Conservation (phyloP, 2,797 vertebrate species). For the Clarias fuscus region DNA sequence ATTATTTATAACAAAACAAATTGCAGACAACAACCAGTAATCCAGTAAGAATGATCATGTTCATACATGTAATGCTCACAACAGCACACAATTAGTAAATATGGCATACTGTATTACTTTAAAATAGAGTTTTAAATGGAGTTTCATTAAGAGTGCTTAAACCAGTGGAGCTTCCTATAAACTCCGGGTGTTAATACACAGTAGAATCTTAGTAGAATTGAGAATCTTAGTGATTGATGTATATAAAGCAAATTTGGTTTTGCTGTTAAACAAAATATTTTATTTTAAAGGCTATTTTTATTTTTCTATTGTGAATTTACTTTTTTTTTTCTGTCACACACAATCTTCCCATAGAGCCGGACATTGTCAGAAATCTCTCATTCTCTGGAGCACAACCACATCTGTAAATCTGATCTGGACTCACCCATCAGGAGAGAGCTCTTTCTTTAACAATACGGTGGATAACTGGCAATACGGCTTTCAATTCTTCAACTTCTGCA, state of each 20-base stretch:
- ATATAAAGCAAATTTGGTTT: too few species aligned
- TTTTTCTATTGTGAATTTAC: background rate
- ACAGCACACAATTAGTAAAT: background rate
- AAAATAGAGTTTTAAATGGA: background rate
- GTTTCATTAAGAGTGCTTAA: background rate
- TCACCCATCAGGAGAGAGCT: background rate
- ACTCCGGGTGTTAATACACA: background rate
- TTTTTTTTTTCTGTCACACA: too few species aligned
- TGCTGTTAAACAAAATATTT: too few species aligned
- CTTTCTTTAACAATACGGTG: constrained; percentile 8
- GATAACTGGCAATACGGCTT: background rate
- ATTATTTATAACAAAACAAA: too few species aligned
- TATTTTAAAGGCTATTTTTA: background rate
- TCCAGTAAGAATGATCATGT: background rate
- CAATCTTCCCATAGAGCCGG: too few species aligned
- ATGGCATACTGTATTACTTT: background rate
- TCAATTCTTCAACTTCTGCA: background rate
- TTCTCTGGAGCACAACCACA: too few species aligned
- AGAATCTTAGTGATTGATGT: background rate
- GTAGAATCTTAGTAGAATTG: too few species aligned
- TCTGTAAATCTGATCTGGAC: too few species aligned
- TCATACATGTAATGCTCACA: background rate
- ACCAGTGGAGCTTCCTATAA: background rate
- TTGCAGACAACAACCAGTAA: background rate
- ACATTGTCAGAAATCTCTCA: too few species aligned